A percentile compares a stretch with the other conserved stretches of the same genome.
Conservation (phyloP, 92 coral and sea anemone species). For the Diadumene lineata region DNA sequence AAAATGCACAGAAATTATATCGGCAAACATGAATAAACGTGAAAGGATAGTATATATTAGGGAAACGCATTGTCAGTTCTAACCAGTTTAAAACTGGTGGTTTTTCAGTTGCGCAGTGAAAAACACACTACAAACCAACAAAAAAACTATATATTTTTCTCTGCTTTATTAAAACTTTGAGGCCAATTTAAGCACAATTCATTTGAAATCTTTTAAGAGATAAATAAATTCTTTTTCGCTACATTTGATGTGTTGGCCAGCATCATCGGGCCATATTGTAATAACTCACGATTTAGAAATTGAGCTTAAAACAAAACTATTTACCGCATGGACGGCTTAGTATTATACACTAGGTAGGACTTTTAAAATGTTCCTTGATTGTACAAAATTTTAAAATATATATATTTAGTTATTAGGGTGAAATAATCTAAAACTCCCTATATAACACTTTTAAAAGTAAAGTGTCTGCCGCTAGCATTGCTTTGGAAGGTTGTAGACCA, state of each 20-base stretch:
- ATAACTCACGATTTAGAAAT: constrained; percentile 14
- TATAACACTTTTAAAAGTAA: constrained; percentile 52
- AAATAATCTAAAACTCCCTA: constrained; percentile 46
- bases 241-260: constrained; percentile 19
- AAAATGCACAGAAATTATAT: not conserved
- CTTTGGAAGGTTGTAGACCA: not conserved
- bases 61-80: not conserved
- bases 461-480: constrained; percentile 47
- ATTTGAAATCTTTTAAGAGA: constrained; percentile 79
- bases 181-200: constrained; percentile 79
- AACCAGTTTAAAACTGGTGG: constrained; percentile 17
- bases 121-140: constrained; percentile 37
- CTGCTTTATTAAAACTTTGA: constrained; percentile 87
- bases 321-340: constrained; percentile 34
- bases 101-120: not conserved
- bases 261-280: constrained; percentile 18
- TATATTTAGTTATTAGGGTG: constrained; percentile 57
- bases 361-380: constrained; percentile 84
- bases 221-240: constrained; percentile 47
- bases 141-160: constrained; percentile 31
- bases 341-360: constrained; percentile 63
- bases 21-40: not conserved
- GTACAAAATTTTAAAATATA: constrained; percentile 95
- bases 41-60: not conserved
- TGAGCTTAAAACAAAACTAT: constrained; percentile 25